A percentile compares a stretch with the other conserved stretches of the same genome.
These are phyloP conservation scores for Caenorhabditis japonica DNA, from an alignment of 2,888 invertebrate genomes.

Conservation along the genomic window DNA sequence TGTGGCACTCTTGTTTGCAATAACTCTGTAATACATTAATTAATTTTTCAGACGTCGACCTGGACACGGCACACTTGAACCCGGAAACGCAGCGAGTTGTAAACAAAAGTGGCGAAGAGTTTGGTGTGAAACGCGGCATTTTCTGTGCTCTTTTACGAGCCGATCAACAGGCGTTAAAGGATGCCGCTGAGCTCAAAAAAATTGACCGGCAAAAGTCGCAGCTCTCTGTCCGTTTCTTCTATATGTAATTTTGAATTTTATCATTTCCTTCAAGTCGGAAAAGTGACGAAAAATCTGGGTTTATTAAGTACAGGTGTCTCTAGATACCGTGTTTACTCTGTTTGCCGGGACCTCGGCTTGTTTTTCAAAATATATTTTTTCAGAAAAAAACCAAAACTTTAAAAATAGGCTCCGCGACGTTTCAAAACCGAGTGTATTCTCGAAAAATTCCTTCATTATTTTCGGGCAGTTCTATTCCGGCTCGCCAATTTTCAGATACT, in stretches of 20 bases:
- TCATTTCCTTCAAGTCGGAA: background rate
- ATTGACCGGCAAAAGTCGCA: constrained; percentile 74
- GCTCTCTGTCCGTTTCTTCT: constrained; percentile 65
- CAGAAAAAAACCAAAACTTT: too few relatives aligned
- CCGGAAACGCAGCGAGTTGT: constrained; percentile 61
- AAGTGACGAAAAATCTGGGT: too few relatives aligned
- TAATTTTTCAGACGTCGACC: constrained; percentile 60
- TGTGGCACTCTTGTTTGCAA: too few relatives aligned
- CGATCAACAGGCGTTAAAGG: constrained; percentile 69
- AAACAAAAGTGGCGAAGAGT: constrained; percentile 71
- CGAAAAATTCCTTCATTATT: too few relatives aligned
- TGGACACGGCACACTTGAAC: constrained; percentile 60
- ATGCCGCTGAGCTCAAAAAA: constrained; percentile 69
- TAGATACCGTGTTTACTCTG: too few relatives aligned
- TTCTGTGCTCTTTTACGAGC: constrained; percentile 64
- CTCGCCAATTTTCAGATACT: too few relatives aligned
- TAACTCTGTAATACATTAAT: constrained; percentile 7
- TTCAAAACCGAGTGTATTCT: too few relatives aligned
- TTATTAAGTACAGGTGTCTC: too few relatives aligned
- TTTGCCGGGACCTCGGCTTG: too few relatives aligned
- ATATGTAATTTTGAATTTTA: constrained; percentile 32
- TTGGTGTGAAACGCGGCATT: constrained; percentile 50
- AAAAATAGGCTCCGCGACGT: too few relatives aligned
- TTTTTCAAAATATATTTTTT: too few relatives aligned
- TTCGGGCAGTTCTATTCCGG: too few relatives aligned